phyloP scores from a whole-genome alignment of 64 coral and sea anemone genomes.

The Pocillopora damicornis region DNA sequence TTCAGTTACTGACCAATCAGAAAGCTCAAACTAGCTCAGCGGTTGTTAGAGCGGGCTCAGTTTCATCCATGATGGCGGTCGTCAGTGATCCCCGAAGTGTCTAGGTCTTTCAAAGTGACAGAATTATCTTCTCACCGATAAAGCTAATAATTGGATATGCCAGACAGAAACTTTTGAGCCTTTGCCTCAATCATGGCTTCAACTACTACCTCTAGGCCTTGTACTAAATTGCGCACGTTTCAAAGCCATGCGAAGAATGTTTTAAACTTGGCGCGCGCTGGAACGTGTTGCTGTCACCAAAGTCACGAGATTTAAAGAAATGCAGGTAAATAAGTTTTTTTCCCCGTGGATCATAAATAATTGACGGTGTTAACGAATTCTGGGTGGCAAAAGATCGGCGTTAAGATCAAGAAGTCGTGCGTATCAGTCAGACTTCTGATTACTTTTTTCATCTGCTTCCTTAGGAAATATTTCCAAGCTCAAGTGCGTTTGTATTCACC shows the following conservation, averaged over 20 bases:
- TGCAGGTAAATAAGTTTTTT: background rate
- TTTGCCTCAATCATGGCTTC: too few species aligned
- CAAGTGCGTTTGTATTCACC: background rate
- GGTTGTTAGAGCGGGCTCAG: conserved; percentile 32
- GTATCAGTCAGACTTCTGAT: background rate
- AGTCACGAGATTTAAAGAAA: background rate
- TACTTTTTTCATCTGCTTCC: background rate
- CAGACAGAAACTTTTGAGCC: too few species aligned
- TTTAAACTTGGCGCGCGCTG: background rate
- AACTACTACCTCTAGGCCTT: too few species aligned
- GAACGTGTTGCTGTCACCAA: background rate
- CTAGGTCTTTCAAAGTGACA: background rate
- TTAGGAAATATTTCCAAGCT: background rate
- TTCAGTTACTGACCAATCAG: conserved; percentile 58
- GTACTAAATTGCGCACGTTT: too few species aligned
- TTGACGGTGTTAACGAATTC: background rate
- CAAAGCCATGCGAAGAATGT: too few species aligned
- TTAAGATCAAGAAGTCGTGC: background rate
- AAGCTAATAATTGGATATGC: too few species aligned
- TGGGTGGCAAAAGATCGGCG: background rate
- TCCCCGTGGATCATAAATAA: background rate
- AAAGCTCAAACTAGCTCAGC: conserved; percentile 38
- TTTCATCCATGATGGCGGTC: background rate
- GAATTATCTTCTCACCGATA: conserved; percentile 14
- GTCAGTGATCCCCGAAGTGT: background rate